Conservation (phyloP, 2,888 invertebrate genomes). For the Polia nebulosa region DNA sequence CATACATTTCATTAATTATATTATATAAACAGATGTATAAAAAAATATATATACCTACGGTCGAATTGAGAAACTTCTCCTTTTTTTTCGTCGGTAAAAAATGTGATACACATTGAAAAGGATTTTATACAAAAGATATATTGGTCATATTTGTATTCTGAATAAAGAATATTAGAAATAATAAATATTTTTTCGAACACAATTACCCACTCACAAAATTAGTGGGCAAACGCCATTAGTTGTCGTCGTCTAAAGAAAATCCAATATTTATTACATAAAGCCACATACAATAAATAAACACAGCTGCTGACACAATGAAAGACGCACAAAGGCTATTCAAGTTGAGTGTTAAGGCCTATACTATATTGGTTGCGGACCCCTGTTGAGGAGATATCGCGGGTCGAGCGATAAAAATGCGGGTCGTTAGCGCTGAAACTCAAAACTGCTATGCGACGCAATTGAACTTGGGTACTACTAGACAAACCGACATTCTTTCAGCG, state of each 20-base stretch:
- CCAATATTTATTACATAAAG: slow-evolving; percentile 58
- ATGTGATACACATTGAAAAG: too few relatives aligned
- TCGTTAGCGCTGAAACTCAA: slow-evolving; percentile 1
- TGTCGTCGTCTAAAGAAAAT: slow-evolving; percentile 48
- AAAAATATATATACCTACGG: too few relatives aligned
- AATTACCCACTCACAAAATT: slow-evolving; percentile 41
- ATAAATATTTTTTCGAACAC: slow-evolving; percentile 14
- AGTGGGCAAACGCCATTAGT: slow-evolving; percentile 32
- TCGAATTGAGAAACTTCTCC: too few relatives aligned
- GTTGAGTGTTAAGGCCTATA: slow-evolving; percentile 39
- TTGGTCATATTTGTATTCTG: background rate
- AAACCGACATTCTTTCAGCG: background rate
- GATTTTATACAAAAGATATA: background rate
- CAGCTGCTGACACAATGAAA: slow-evolving; percentile 57
- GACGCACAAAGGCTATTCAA: slow-evolving; percentile 44
- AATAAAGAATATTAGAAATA: slow-evolving; percentile 7
- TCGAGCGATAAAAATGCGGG: background rate
- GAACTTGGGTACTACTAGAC: background rate
- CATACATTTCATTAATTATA: background rate
- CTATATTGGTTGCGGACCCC: slow-evolving; percentile 10
- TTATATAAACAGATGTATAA: background rate
- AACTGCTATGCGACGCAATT: background rate
- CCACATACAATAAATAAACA: slow-evolving; percentile 60
- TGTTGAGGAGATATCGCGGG: background rate
- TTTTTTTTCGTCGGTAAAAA: too few relatives aligned